Conservation (phyloP, 1,140 invertebrate genomes). For the Harlomillsia oculata region DNA sequence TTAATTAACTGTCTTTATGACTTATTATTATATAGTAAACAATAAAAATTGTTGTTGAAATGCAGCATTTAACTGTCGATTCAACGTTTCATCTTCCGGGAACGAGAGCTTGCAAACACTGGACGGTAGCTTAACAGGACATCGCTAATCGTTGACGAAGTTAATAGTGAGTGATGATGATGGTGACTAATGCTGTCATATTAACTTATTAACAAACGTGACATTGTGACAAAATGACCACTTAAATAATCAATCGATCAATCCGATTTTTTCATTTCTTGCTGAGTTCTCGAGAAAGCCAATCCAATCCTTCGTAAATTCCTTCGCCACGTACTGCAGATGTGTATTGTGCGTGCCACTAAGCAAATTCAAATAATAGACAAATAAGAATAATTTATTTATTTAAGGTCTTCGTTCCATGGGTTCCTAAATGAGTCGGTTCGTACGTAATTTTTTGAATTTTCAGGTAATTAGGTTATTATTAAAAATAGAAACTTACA, state of each 20-base stretch:
- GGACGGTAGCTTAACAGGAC: no score
- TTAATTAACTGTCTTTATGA: no score
- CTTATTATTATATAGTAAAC: no score
- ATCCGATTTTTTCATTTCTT: neutral
- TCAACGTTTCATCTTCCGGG: no score
- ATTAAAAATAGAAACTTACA: neutral
- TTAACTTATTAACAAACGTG: no score
- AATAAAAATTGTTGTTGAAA: no score
- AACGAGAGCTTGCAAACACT: no score
- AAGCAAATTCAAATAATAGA: neutral
- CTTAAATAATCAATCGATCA: neutral
- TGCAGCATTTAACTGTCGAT: no score
- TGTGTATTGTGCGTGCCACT: neutral
- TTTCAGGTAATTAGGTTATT: no score
- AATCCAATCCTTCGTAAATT: constrained; percentile 4
- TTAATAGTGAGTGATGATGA: no score
- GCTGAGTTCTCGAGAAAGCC: neutral
- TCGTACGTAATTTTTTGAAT: neutral
- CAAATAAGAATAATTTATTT: neutral
- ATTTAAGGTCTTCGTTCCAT: neutral
- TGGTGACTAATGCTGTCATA: no score
- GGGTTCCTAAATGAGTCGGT: neutral
- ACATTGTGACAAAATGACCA: neutral
- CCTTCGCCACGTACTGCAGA: neutral
- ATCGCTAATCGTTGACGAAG: no score